Evolutionary conservation across 2,888 invertebrate genomes (phyloP), one percentile per base, ranked within the genome.

Genomic region (Drosophila demipolita): DNA sequence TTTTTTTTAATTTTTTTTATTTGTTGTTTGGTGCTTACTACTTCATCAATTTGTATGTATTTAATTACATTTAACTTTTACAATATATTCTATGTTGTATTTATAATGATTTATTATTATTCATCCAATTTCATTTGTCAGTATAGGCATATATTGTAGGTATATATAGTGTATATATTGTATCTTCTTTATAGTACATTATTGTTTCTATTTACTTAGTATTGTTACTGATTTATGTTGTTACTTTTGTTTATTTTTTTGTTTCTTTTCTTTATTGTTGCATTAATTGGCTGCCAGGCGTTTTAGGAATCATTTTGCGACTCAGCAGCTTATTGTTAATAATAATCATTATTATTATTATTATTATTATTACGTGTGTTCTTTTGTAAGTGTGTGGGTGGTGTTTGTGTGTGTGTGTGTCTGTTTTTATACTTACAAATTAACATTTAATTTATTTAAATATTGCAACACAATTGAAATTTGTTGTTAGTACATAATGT

Each of bases 121-220:
- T 86, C 73, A 75, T 86, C 73, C 81, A 72, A 75, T 83, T 86
- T 86, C 83, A 67, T 62, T 78, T 86, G 71, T 84, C 68, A 82
- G 84, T 84, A 86, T 89, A 84, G 84, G 84, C 84, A 89, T 84
- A 88, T 83, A 71, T 90, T 76, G 73, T 87, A 87, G 89, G 84
- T 88, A 89, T 87, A 89, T 89, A 83, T 90, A 85, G 82, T 86
- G 82, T 87, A 68, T 62, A 69, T 83, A 83, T 82, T 85, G 78
- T 77, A 78, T 80, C 84, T 78, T 80, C 74, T 63, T 86, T 84
- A 90, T 87, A 90, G 82, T 87, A 88, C 90, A 90, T 87, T 87
- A 90, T 87, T 87, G 89, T 87, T 87, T 90, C 90, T 87, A 87
- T 83, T 78, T 78, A 80, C 77, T 88, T 90, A 90, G 89, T 87